These are phyloP conservation scores for Fragum fragum DNA, from an alignment of 2,888 invertebrate species.

Conservation along the genomic window DNA sequence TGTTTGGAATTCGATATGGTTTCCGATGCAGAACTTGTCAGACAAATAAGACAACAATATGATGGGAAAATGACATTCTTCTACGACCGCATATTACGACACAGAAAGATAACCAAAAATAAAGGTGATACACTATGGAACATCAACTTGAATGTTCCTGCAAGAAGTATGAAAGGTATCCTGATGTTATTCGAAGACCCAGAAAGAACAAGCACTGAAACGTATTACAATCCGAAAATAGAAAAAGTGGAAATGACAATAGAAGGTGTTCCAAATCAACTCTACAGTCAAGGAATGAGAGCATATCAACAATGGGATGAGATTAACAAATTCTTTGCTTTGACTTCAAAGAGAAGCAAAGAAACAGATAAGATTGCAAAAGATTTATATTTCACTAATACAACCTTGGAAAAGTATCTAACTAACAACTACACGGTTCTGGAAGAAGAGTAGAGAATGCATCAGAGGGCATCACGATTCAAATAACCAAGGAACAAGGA, in stretches of 20 bases:
- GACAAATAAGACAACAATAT: conserved; percentile 49
- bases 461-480: conserved; percentile 52
- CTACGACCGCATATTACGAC: conserved; percentile 52
- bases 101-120: conserved; percentile 52
- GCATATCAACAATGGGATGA: conserved; percentile 67
- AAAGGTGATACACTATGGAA: conserved; percentile 65
- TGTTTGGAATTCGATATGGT: conserved; percentile 58
- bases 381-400: conserved; percentile 21
- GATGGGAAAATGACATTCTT: conserved; percentile 41
- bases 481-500: conserved; percentile 50
- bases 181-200: conserved; percentile 61
- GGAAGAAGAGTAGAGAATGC: conserved; percentile 59
- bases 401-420: conserved; percentile 30
- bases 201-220: conserved; percentile 35
- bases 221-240: conserved; percentile 60
- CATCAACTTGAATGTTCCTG: conserved; percentile 62
- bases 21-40: conserved; percentile 47
- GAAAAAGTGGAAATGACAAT: conserved; percentile 56
- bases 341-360: conserved; percentile 35
- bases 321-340: conserved; percentile 47
- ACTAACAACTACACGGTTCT: conserved; percentile 49
- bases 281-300: conserved; percentile 62
- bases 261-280: conserved; percentile 63
- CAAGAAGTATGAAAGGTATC: conserved; percentile 66
- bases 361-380: conserved; percentile 39